Evolutionary conservation across 2,113 vertebrate species (phyloP), one percentile per base, ranked within the genome.

Genomic region (Anser cygnoides): DNA sequence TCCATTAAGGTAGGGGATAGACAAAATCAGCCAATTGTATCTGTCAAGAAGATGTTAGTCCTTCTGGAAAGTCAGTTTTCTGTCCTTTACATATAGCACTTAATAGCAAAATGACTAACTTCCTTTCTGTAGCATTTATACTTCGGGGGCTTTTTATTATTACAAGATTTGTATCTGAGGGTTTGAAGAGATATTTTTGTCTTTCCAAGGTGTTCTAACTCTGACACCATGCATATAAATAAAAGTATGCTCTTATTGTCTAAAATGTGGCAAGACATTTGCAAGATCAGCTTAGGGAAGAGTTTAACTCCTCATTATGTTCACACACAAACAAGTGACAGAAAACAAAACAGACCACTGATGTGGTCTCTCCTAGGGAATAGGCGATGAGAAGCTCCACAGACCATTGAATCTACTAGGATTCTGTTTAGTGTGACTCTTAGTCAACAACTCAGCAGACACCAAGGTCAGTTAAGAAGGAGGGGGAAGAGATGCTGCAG

Each of bases 11-110:
- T 59, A 90, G 76, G 49, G 76, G 93, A 90, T 49, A 95, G 92
- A 90, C 80, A 95, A 94, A 92, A 92, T 87, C 92, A 87, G 80
- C 61, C 95, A 96, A 94, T 95, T 96, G 90, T 92, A 87, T 79
- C 73, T 95, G 93, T 95, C 96, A 94, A 87, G 88, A 93, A 94
- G 88, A 95, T 90, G 76, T 61, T 92, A 93, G 90, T 78, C 93
- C 92, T 95, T 92, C 84, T 6, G 26, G 80, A 96, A 96, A 93
- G 93, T 65, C 90, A 81, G 79, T 61, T 21, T 86, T 81, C 80
- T 95, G 94, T 93, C 92, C 85, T 90, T 95, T 67, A 96, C 79
- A 43, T 63, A 65, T 13, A 94, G 92, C 57, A 57, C 83, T 93
- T 96, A 89, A 90, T 89, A 93, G 73, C 68, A 93, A 92, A 96